Percentiles rank a stretch among this genome's conserved stretches.
These are phyloP conservation scores for Megalurothrips usitatus DNA, from an alignment of 2,888 invertebrate species.

Conservation along the genomic window DNA sequence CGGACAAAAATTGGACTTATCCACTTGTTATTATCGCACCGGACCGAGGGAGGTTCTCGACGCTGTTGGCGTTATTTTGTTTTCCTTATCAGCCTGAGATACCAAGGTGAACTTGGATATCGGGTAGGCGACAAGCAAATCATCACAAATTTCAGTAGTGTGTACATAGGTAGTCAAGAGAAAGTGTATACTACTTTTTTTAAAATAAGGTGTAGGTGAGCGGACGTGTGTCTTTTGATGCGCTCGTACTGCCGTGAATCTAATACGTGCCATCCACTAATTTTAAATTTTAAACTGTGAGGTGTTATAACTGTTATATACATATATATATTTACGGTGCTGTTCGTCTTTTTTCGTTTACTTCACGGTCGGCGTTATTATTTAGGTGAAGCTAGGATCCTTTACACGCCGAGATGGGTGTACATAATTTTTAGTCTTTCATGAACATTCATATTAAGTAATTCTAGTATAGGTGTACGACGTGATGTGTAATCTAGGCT, in stretches of 20 bases:
- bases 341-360: neutral
- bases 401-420: no score
- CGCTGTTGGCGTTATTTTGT: neutral
- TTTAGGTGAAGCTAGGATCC: no score
- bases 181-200: neutral
- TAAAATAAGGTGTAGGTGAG: no score
- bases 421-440: no score
- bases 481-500: no score
- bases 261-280: neutral
- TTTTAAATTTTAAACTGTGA: neutral
- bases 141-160: neutral
- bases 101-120: neutral
- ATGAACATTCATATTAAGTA: no score
- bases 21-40: neutral
- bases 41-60: neutral
- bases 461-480: no score
- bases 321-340: neutral
- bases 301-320: neutral
- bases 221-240: neutral
- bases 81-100: neutral
- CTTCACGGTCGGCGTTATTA: neutral
- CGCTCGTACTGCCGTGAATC: neutral
- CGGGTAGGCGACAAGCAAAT: conserved; percentile 6
- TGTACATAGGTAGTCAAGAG: neutral
- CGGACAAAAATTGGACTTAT: neutral